Evolutionary conservation across 2,113 vertebrate species (phyloP), one percentile per base, ranked within the genome.

Genomic region (Tenebrosternarchus preto): DNA sequence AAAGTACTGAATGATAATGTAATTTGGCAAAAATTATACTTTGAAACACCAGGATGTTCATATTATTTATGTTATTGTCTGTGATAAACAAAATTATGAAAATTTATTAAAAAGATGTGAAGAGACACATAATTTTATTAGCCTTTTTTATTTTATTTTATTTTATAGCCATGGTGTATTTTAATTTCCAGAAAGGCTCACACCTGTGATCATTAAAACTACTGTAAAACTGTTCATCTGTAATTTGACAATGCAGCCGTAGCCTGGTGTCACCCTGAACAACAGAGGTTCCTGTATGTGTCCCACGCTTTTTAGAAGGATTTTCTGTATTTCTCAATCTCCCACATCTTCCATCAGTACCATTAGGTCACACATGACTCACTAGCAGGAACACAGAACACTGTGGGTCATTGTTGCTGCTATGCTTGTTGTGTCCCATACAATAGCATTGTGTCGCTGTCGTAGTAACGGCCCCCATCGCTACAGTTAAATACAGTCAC

Each of bases 321-420:
- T 88, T 82, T 80, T 53, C 25, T 83, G 36, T 77, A 66, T 82
- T 82, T 86, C 57, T 56, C 72, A 68, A 76, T 39, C 72, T 82
- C 81, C 68, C 80, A 74, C 57, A 74, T 29, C 76, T 73, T 82
- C 69, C 72, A 88, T 50, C 80, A 81, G 57, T 87, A 73, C 69
- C 87, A 86, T 82, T 92, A 90, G 89, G 88, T 92, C 90, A 91
- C 90, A 85, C 61, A 87, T 90, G 90, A 94, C 90, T 93, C 90
- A 92, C 90, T 90, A 90, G 90, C 91, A 91, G 90, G 89, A 87
- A 89, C 90, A 87, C 81, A 64, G 74, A 76, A 92, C 91, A 93
- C 89, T 90, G 76, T 50, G 71, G 68, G 22, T 86, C 84, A 91
- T 93, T 94, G 93, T 93, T 76, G 63, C 43, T 57, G 74, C 83